Conservation (phyloP, 2,888 invertebrate species). For the Epicampocera succincta region DNA sequence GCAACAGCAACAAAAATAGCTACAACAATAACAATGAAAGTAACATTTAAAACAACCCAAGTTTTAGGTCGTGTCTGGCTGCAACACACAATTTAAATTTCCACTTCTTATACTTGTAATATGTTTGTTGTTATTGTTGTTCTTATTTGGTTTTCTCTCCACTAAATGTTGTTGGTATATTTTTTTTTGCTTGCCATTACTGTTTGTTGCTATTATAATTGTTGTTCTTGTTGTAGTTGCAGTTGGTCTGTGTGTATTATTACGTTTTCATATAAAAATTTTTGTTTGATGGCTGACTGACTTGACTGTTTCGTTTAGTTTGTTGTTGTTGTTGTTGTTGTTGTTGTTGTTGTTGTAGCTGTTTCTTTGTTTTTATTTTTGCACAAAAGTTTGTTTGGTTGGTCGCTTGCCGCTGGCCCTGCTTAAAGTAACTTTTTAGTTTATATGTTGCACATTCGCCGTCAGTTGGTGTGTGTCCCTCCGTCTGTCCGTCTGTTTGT, state of each 20-base stretch:
- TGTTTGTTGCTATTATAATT: conserved; percentile 53
- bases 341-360: too few species aligned
- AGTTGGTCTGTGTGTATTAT: conserved; percentile 56
- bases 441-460: conserved; percentile 33
- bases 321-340: too few species aligned
- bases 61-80: conserved; percentile 66
- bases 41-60: conserved; percentile 58
- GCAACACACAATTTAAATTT: conserved; percentile 62
- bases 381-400: conserved; percentile 46
- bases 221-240: conserved; percentile 35
- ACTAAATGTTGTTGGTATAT: conserved; percentile 11
- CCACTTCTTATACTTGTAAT: conserved; percentile 42
- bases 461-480: conserved; percentile 17
- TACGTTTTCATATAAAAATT: conserved; percentile 63
- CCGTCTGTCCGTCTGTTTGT: conserved; percentile 15
- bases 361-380: conserved; percentile 19
- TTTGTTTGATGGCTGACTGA: conserved; percentile 70
- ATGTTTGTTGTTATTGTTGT: conserved; percentile 13
- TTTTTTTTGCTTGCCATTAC: conserved; percentile 49
- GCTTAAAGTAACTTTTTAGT: conserved; percentile 46
- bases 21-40: conserved; percentile 41
- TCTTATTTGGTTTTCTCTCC: conserved; percentile 4
- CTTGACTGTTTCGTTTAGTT: conserved; percentile 54
- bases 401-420: conserved; percentile 46
- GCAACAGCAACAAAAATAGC: not conserved